Conservation (phyloP, 2,888 invertebrate genomes). For the Cepaea hortensis region DNA sequence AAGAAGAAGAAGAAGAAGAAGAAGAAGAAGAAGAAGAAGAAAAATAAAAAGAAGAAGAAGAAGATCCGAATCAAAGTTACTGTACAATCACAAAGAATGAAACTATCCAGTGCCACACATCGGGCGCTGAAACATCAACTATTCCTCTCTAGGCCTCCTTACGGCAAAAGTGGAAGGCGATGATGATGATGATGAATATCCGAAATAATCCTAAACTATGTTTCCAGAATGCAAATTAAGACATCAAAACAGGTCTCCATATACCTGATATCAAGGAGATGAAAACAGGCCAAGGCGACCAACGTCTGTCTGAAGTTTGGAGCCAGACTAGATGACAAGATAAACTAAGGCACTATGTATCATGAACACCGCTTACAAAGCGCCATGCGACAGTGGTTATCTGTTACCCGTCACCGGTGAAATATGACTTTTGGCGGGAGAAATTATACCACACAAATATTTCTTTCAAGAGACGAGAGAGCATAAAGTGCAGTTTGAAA, state of each 20-base stretch:
- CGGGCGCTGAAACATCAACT: no score
- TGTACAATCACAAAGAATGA: no score
- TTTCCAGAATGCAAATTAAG: background rate
- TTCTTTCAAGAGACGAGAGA: no score
- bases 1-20: no score
- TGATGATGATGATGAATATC: no score
- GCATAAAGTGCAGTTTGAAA: no score
- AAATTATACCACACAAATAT: background rate
- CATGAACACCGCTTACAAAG: constrained; percentile 3
- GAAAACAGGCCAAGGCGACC: background rate
- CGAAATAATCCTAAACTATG: background rate
- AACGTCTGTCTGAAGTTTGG: background rate
- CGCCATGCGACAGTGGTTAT: background rate
- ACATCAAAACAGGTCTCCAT: background rate
- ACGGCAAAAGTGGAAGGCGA: no score
- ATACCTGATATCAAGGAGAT: background rate
- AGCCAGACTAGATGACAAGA: constrained; percentile 18
- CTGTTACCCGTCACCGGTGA: background rate
- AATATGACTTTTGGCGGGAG: background rate
- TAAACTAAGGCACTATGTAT: background rate
- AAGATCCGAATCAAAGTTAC: no score
- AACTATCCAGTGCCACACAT: no score
- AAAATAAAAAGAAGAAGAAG: no score
- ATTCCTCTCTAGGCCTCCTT: no score
- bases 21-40: no score